Conservation (phyloP, 2,113 vertebrate genomes). For the Xyliphius kryptos region DNA sequence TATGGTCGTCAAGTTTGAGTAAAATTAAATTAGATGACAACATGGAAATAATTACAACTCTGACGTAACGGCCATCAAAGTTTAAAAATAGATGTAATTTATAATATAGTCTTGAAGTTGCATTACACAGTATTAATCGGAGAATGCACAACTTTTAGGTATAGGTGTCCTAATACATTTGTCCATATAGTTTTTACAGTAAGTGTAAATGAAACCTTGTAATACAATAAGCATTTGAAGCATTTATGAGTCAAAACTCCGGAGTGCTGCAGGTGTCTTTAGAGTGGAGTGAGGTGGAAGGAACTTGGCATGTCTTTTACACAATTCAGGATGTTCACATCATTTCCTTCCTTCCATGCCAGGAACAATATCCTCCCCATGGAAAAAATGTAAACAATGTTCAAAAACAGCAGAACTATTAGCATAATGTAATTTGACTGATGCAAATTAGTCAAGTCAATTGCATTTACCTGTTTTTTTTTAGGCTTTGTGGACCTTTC, state of each 20-base stretch:
- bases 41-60: no score
- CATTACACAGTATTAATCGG: neutral
- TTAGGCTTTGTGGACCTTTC: neutral
- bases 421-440: no score
- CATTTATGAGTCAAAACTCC: neutral
- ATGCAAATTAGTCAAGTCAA: no score
- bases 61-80: no score
- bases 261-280: constrained; percentile 12
- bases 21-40: no score
- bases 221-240: neutral
- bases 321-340: constrained; percentile 16
- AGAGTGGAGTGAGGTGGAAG: neutral
- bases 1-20: no score
- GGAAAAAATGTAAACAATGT: neutral
- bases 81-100: no score
- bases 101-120: no score
- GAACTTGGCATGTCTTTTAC: neutral
- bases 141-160: no score
- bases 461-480: no score
- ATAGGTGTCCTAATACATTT: neutral
- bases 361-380: neutral
- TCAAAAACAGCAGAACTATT: no score
- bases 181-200: neutral
- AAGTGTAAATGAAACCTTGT: neutral
- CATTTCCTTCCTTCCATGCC: neutral